A percentile compares a stretch with the other conserved stretches of the same genome.
Conservation (phyloP, 2,888 invertebrate species). For the Heteromurus nitidus region DNA sequence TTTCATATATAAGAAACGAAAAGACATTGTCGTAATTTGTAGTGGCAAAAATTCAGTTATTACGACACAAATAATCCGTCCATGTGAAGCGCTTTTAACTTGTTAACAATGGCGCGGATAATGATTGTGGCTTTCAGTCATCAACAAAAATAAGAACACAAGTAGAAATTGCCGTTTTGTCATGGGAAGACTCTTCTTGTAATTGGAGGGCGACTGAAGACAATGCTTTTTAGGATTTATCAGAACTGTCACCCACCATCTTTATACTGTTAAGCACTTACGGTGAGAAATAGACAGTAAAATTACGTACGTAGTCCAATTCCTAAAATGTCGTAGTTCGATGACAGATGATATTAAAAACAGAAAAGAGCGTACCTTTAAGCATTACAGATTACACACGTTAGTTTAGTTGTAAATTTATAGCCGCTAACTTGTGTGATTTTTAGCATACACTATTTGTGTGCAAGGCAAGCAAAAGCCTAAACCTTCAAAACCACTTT, state of each 20-base stretch:
- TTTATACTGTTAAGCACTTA: conserved; percentile 27
- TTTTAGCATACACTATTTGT: too few relatives aligned
- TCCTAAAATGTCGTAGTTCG: too few relatives aligned
- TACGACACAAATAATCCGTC: conserved; percentile 22
- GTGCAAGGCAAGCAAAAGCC: too few relatives aligned
- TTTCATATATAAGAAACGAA: too few relatives aligned
- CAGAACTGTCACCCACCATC: conserved; percentile 28
- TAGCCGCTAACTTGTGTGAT: too few relatives aligned
- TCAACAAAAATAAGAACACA: conserved; percentile 15
- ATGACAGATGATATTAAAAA: too few relatives aligned
- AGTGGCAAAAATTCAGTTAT: conserved; percentile 17
- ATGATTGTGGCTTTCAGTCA: conserved; percentile 15
- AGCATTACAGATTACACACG: too few relatives aligned
- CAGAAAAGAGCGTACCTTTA: too few relatives aligned
- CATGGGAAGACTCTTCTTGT: conserved; percentile 50
- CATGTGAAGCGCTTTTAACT: too few relatives aligned
- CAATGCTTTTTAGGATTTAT: conserved; percentile 13
- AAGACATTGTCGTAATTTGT: not conserved
- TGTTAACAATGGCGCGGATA: conserved; percentile 27
- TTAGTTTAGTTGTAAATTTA: too few relatives aligned
- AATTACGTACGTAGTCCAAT: too few relatives aligned
- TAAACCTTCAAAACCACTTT: too few relatives aligned
- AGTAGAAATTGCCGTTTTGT: conserved; percentile 34
- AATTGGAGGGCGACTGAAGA: not conserved
- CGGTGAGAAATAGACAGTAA: not conserved